Base-by-base conservation (phyloP, 2,113 vertebrate species). In the Craseonycteris thonglongyai region DNA sequence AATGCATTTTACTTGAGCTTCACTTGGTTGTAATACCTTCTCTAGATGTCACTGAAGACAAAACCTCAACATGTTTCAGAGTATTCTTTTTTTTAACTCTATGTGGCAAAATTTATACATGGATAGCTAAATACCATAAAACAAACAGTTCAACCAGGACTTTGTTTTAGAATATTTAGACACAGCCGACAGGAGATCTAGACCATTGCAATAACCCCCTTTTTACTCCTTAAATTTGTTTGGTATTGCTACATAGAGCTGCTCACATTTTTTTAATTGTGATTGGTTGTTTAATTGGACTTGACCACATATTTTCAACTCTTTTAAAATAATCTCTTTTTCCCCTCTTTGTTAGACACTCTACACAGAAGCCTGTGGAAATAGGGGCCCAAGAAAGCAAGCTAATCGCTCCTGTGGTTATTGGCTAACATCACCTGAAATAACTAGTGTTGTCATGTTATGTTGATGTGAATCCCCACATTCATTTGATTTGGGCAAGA, bases 51-150 rank as follows among this genome's bases (percentile, higher is more conserved):
- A 85, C 5, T 88, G 12, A 45, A 94, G 92, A 94, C n/a, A 33
- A 94, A 93, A 92, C 54, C 5, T 58, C 26, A 28, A 2, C 22
- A 22, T 35, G 4, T 61, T 80, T 69, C 72, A 1, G 7, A 79
- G 8, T 51, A 12, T 89, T 91, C 38, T 19, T 0, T 82, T 35
- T 91, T 90, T 83, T 19, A 76, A 56, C n/a, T 69, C 0, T 49
- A 12, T 26, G 21, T 74, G 49, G 42, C 42, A 63, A 71, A 85
- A 61, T 87, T 63, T 75, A 18, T 18, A 47, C n/a, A 24, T 35
- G 7, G 61, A 95, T 94, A 87, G 47, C 54, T 51, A 82, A 88
- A 47, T 91, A 65, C 56, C 40, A 94, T 42, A 93, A 93, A 90
- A 19, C 14, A 90, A 86, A 78, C 38, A 68, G 13, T 69, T 93